phyloP scores from a whole-genome alignment of 2,113 vertebrate species.

The Ammodytes marinus region DNA sequence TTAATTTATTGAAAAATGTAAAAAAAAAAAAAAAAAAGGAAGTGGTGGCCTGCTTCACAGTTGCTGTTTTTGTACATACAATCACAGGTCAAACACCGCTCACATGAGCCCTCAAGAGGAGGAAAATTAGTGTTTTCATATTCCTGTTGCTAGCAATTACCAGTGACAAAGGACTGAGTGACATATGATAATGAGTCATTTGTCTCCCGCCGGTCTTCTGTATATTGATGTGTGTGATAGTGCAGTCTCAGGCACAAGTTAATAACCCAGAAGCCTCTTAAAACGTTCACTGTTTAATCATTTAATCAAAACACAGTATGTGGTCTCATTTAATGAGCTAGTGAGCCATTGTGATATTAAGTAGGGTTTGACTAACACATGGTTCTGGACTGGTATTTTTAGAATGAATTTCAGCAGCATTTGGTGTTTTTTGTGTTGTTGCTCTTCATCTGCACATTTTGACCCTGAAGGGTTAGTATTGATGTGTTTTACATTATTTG shows the following conservation, averaged over 20 bases:
- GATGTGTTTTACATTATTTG: neutral
- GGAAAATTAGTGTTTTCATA: slow-evolving; percentile 58
- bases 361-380: slow-evolving; percentile 58
- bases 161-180: slow-evolving; percentile 57
- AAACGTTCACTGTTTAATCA: slow-evolving; percentile 64
- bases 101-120: slow-evolving; percentile 14
- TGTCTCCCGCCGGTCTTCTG: slow-evolving; percentile 67
- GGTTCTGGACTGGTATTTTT: slow-evolving; percentile 48
- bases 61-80: slow-evolving; percentile 9
- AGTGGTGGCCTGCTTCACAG: slow-evolving; percentile 16
- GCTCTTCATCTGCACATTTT: neutral
- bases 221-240: slow-evolving; percentile 62
- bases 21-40: too few species aligned
- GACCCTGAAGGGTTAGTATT: neutral
- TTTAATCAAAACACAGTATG: slow-evolving; percentile 72
- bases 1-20: neutral
- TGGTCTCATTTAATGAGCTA: slow-evolving; percentile 70
- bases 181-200: slow-evolving; percentile 71
- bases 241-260: slow-evolving; percentile 54
- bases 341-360: slow-evolving; percentile 59
- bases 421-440: slow-evolving; percentile 9
- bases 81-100: slow-evolving; percentile 48
- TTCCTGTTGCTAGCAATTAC: slow-evolving; percentile 55
- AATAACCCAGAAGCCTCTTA: slow-evolving; percentile 70
- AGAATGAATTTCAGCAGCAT: slow-evolving; percentile 11